Percentiles rank a stretch among this genome's conserved stretches.
phyloP scores from a whole-genome alignment of 2,113 vertebrate genomes.

The Mustela lutreola region DNA sequence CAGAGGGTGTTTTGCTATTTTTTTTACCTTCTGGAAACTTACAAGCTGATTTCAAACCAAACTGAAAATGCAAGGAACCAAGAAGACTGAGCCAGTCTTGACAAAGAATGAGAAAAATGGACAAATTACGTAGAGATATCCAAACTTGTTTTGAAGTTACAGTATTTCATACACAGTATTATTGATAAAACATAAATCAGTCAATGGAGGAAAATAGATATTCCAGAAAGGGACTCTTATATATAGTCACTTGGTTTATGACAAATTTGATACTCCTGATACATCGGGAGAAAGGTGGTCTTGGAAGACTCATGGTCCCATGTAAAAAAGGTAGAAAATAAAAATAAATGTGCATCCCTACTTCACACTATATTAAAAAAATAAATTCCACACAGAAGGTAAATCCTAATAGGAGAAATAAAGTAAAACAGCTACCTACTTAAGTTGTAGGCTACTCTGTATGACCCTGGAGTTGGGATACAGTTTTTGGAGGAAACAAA shows the following conservation, averaged over 20 bases:
- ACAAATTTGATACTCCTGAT: neutral
- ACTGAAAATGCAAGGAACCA: neutral
- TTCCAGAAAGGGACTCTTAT: neutral
- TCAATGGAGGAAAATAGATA: neutral
- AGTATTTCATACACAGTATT: neutral
- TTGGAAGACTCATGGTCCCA: neutral
- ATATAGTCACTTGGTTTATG: neutral
- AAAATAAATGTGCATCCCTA: neutral
- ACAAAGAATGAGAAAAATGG: neutral
- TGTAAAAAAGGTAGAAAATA: constrained; percentile 12
- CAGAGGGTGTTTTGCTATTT: neutral
- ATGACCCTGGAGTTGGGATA: neutral
- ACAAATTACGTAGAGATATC: neutral
- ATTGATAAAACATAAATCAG: neutral
- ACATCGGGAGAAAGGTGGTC: neutral
- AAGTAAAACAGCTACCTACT: neutral
- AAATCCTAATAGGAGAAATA: neutral
- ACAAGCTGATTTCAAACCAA: neutral
- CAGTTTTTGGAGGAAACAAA: neutral
- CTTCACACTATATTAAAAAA: neutral
- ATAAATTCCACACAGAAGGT: neutral
- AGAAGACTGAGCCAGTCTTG: neutral
- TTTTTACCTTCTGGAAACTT: neutral
- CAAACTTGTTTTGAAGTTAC: neutral
- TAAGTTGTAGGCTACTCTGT: neutral